Base-by-base conservation (phyloP, 2,797 vertebrate species). In the Brachyrhaphis roseni region DNA sequence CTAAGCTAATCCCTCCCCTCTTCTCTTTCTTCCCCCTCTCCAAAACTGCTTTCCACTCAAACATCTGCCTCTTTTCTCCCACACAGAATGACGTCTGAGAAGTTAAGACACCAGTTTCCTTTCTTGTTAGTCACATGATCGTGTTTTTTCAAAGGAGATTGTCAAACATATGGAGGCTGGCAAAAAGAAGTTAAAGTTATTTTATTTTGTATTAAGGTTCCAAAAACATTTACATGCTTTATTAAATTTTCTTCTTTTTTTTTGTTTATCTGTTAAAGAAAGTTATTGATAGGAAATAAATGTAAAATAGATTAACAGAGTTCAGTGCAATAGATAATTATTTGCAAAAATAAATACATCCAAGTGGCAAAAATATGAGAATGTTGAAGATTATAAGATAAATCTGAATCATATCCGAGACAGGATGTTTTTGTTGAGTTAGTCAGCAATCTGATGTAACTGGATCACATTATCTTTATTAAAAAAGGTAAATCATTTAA, bases 61-160 rank as follows among this genome's bases (percentile, higher is more conserved):
- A 88, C 74, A 80, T 85, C 78, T 91, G 82, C 72, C 71, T 74
- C 51, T 46, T 49, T 59, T 80, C 77, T 76, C 70, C 78, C 82
- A 90, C 88, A 79, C 87, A 93, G 62, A n/a, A 70, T 90, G 88
- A 90, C 76, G 49, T 85, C 47, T 90, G 49, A 79, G 74, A 79
- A 74, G 74, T 41, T 66, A 82, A 82, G n/a, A 85, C 74, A 76
- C 3, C 73, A 2, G 86, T 84, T 94, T 94, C 91, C 88, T 90
- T 84, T 88, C 76, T 72, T 76, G 75, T 2, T 1, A 51, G 84
- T 90, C 90, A 92, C 88, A 90, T 89, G 81, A 74, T 80, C 43
- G 36, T 1, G 47, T 26, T 78, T 31, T 75, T 71, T 81, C 31
- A 84, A 53, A 64, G 28, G 36, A 74, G 45, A 0, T 1, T 78